These are phyloP conservation scores for Ranitomeya imitator DNA, from an alignment of 2,113 vertebrate species.

Conservation along the genomic window DNA sequence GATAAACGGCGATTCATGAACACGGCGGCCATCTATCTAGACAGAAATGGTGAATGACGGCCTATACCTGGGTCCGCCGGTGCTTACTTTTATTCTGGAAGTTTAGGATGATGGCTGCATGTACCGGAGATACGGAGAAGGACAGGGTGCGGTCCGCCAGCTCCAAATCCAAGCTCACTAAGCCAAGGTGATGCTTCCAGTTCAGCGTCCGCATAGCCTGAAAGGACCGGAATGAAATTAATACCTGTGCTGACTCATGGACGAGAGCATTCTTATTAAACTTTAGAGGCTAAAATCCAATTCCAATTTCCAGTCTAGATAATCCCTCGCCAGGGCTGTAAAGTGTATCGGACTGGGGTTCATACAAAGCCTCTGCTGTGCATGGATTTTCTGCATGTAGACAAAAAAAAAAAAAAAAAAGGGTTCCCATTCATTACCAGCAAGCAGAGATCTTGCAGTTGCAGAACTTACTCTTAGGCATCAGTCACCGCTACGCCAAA, in stretches of 20 bases:
- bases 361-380: neutral
- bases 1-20: neutral
- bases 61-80: neutral
- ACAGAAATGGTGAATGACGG: rapidly evolving
- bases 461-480: neutral
- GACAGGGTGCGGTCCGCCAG: slow-evolving; percentile 89
- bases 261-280: neutral
- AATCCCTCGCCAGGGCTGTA: neutral
- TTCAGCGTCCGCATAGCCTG: slow-evolving; percentile 97
- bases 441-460: neutral
- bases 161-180: slow-evolving; percentile 91
- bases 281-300: too few species aligned
- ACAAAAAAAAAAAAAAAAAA: neutral
- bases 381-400: neutral
- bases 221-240: neutral
- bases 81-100: slow-evolving; percentile 88
- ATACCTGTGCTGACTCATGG: neutral
- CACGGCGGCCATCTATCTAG: neutral
- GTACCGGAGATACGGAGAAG: slow-evolving; percentile 88
- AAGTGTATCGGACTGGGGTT: neutral
- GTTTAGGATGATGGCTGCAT: slow-evolving; percentile 92
- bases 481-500: too few species aligned
- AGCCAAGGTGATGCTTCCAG: slow-evolving; percentile 95
- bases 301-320: too few species aligned
- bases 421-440: neutral